Percentiles rank a stretch among this genome's conserved stretches.
phyloP scores from a whole-genome alignment of 2,888 invertebrate genomes.

The Drosophila niveifrons region DNA sequence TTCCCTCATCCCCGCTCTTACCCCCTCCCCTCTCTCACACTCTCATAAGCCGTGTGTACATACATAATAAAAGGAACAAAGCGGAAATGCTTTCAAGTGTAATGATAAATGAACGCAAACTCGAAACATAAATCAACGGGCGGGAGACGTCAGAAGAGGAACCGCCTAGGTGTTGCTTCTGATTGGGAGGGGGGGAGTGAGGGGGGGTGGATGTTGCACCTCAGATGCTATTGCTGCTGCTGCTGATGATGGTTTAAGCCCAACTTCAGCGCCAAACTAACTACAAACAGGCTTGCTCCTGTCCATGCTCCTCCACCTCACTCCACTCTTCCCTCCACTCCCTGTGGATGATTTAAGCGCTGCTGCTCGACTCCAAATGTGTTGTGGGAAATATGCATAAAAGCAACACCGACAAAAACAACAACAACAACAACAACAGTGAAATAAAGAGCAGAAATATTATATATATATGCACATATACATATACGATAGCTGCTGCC shows the following conservation, averaged over 20 bases:
- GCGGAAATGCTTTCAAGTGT: conserved; percentile 79
- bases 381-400: conserved; percentile 80
- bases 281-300: conserved; percentile 57
- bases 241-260: conserved; percentile 74
- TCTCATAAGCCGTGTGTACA: conserved; percentile 30
- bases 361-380: conserved; percentile 74
- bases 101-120: conserved; percentile 80
- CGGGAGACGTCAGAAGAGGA: conserved; percentile 2
- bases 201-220: conserved; percentile 44
- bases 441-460: conserved; percentile 9
- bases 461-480: conserved; percentile 3
- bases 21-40: no score
- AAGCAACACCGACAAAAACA: conserved; percentile 62
- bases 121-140: conserved; percentile 75
- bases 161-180: conserved; percentile 4
- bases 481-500: conserved; percentile 12
- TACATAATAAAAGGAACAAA: conserved; percentile 70
- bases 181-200: neutral
- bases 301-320: conserved; percentile 21
- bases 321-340: neutral
- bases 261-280: conserved; percentile 74
- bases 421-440: conserved; percentile 23
- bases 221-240: conserved; percentile 44
- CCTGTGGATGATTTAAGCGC: conserved; percentile 71
- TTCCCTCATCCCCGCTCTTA: neutral